Evolutionary conservation across 1,140 invertebrate genomes (phyloP).

Genomic region (Drosophila punjabiensis): DNA sequence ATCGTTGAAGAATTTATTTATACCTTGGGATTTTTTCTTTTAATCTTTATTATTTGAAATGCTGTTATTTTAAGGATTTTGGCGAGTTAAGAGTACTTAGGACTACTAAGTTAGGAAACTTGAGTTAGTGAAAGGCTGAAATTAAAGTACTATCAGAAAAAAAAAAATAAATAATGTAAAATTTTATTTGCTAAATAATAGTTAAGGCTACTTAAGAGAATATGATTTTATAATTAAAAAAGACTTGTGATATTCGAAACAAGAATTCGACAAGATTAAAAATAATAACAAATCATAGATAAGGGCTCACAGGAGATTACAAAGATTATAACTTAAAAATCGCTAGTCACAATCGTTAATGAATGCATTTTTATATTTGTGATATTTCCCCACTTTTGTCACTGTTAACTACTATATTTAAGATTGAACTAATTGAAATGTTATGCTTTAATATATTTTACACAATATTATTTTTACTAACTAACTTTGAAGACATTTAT

Average conservation of each 20-base stretch:
- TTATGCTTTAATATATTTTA: neutral
- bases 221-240: neutral
- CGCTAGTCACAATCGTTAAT: neutral
- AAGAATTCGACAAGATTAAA: neutral
- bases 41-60: neutral
- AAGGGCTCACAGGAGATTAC: conserved; percentile 15
- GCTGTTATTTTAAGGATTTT: neutral
- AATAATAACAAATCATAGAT: neutral
- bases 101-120: too few species aligned
- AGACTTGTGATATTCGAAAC: neutral
- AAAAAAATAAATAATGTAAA: neutral
- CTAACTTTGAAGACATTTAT: neutral
- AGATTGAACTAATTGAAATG: neutral
- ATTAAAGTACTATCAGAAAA: too few species aligned
- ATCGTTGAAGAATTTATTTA: conserved; percentile 8
- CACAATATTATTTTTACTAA: neutral
- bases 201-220: neutral
- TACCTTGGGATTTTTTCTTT: neutral
- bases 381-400: neutral
- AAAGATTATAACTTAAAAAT: too few species aligned
- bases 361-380: neutral
- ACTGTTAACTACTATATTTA: neutral
- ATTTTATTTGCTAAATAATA: neutral
- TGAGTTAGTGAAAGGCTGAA: too few species aligned
- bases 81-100: too few species aligned